Conservation (phyloP, 2,113 vertebrate genomes). For the Spheniscus mendiculus region DNA sequence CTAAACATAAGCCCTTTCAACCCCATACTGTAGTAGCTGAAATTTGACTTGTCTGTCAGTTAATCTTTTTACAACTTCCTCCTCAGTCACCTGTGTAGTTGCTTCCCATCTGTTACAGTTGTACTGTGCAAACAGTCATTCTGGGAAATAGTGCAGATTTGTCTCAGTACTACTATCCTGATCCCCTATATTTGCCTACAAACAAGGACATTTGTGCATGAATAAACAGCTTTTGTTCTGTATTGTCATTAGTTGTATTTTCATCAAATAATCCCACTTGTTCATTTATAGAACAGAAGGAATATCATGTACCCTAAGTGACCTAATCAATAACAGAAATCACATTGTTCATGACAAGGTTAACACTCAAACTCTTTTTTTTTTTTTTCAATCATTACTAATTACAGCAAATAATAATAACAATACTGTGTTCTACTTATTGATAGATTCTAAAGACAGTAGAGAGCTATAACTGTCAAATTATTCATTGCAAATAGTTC, state of each 20-base stretch:
- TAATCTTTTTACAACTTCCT: background rate
- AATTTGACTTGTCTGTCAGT: background rate
- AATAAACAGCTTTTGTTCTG: background rate
- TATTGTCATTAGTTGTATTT: background rate
- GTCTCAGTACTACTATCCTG: background rate
- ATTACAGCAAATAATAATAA: background rate
- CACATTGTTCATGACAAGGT: background rate
- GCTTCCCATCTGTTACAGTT: background rate
- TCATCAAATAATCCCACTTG: background rate
- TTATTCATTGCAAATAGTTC: background rate
- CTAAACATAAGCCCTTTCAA: background rate
- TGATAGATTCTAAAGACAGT: background rate
- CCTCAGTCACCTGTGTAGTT: background rate
- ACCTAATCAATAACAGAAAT: background rate
- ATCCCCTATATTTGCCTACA: background rate
- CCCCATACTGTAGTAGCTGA: background rate
- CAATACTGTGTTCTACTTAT: background rate
- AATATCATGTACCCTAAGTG: background rate
- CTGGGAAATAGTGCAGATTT: background rate
- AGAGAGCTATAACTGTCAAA: background rate
- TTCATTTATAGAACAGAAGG: background rate
- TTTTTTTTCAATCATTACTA: background rate
- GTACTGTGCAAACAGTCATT: background rate
- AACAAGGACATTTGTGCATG: background rate
- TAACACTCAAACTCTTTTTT: background rate